Conservation (phyloP, 2,113 vertebrate species). For the Naja naja region DNA sequence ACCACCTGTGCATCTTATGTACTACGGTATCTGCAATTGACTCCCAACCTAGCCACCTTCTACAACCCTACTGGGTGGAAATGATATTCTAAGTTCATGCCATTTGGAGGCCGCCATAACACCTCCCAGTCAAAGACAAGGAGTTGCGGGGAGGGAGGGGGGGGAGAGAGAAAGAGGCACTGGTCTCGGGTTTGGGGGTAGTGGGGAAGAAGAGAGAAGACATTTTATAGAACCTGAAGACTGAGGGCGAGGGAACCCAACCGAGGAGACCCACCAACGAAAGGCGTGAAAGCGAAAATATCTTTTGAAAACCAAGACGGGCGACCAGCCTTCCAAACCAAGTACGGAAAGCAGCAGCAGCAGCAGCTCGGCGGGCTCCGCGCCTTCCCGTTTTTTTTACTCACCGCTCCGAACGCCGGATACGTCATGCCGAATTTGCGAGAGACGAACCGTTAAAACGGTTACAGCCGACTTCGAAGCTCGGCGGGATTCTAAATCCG, state of each 20-base stretch:
- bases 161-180: background rate
- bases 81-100: background rate
- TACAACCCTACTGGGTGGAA: background rate
- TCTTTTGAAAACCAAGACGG: background rate
- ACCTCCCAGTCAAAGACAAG: background rate
- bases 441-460: background rate
- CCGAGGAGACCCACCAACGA: background rate
- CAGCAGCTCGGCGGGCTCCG: background rate
- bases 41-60: background rate
- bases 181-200: background rate
- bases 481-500: background rate
- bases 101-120: background rate
- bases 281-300: background rate
- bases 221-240: background rate
- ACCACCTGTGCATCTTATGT: too few species aligned
- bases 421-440: constrained; percentile 52
- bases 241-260: background rate
- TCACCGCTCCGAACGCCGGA: constrained; percentile 58
- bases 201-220: too few species aligned
- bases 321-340: background rate
- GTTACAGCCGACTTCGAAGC: background rate
- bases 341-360: too few species aligned
- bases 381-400: background rate
- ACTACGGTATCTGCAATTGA: background rate
- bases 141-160: too few species aligned